Evolutionary conservation across 2,113 vertebrate species (phyloP), one percentile per base, ranked within the genome.

Genomic region (Hyaena hyaena): DNA sequence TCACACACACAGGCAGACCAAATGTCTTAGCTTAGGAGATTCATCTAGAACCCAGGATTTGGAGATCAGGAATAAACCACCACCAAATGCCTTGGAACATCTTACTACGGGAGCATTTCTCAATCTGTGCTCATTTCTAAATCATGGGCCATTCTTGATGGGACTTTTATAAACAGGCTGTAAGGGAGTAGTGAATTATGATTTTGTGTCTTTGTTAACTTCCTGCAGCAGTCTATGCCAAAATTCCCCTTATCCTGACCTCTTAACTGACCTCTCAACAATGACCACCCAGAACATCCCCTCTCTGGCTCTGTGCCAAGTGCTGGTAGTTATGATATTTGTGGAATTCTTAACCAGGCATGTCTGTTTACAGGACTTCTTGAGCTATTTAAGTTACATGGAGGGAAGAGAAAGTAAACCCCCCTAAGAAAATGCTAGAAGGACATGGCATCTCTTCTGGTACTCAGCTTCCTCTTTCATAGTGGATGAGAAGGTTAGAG

Each of bases 361-460:
- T 1, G 8, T 45, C 71, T 80, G 12, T 88, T 88, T 74, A 26
- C 43, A 83, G 86, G 68, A 86, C 10, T 79, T 63, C 45, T 74
- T 95, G 83, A 90, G 61, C 76, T 58, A 63, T 87, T 93, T 81
- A 81, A 90, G 50, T 55, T 55, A 77, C 21, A 21, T 5, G 3
- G 45, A 95, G 28, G 50, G 35, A 93, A 92, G 61, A 58, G 93
- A 95, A 95, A 43, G 48, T 89, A 74, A 96, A 24, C 10, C 17
- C 2, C 8, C 80, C 23, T 26, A 68, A 71, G 50, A 90, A 90
- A 93, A 90, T 87, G 14, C 35, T 93, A 19, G 17, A 31, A 89
- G 61, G 39, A 50, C 4, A 28, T 1, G 0, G 12, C 58, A 26
- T 39, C 23, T 61, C 15, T 53, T 45, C 55, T 55, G 31, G 31